Conservation (phyloP, 2,888 invertebrate species). For the Podabrus alpinus region DNA sequence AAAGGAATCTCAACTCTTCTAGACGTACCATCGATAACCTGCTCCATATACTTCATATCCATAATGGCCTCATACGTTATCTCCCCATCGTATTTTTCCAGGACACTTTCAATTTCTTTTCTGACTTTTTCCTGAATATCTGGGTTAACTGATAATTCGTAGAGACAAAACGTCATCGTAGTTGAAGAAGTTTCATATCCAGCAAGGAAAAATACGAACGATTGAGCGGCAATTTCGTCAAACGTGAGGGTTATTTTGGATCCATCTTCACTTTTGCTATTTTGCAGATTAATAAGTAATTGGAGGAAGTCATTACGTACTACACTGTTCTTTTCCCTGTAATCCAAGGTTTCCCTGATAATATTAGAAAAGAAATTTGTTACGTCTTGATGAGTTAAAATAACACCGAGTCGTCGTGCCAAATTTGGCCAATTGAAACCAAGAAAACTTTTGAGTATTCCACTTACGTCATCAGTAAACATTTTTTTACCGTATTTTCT, state of each 20-base stretch:
- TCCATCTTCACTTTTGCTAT: conserved; percentile 8
- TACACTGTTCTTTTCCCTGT: conserved; percentile 53
- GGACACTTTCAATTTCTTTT: conserved; percentile 51
- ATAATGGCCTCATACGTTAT: conserved; percentile 56
- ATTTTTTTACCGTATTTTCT: neutral
- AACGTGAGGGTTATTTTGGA: neutral
- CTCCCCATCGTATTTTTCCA: conserved; percentile 49
- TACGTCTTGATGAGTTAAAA: neutral
- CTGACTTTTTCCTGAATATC: conserved; percentile 54
- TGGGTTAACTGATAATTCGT: conserved; percentile 56
- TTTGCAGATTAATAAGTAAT: conserved; percentile 47
- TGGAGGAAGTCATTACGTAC: conserved; percentile 60
- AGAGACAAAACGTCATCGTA: conserved; percentile 55
- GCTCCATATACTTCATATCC: conserved; percentile 57
- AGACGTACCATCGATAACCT: conserved; percentile 47
- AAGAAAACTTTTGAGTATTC: neutral
- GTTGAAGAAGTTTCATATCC: conserved; percentile 52
- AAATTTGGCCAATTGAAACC: neutral
- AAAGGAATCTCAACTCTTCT: neutral
- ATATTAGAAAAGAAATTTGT: conserved; percentile 27
- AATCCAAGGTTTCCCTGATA: conserved; percentile 52
- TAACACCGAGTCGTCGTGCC: neutral
- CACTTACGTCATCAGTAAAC: neutral
- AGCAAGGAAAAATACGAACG: conserved; percentile 42
- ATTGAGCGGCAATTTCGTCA: conserved; percentile 32